Evolutionary conservation across 2,113 vertebrate species (phyloP), one percentile per base, ranked within the genome.

Genomic region (Herpailurus yagouaroundi): DNA sequence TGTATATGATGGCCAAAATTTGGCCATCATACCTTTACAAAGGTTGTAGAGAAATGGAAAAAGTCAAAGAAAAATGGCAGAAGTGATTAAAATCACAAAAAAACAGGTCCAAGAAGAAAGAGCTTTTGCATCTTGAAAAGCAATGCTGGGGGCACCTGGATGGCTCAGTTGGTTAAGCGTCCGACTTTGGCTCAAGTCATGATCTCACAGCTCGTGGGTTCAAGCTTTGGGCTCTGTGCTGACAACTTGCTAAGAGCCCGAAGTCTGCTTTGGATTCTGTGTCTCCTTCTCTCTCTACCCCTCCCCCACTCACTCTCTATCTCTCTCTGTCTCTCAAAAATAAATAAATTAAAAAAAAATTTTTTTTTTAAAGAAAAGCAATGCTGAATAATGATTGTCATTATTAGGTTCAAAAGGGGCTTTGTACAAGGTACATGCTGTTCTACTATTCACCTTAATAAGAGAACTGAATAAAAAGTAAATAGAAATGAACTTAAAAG

Each of bases 401-500:
- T 52, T 74, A 29, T 48, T 66, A 64, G 38, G 23, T 52, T 92
- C 29, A n/a, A 76, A 63, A 29, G 68, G 66, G 63, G 48, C 68
- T 96, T 82, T 63, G 52, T 64, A 89, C 31, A 82, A 64, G 57
- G n/a, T 19, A 89, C 38, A 31, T 33, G 27, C 86, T 80, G n/a
- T 82, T 41, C 48, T 36, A 23, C 71, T 41, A 27, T 5, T 92
- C 74, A 45, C 52, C 52, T 50, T 87, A 89, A 41, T 86, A 45
- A 87, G 23, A 76, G 83, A 97, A 41, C 82, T 45, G 38, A 73
- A 89, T 79, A 87, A 80, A 77, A 86, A 91, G 38, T 36, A 84
- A 94, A 93, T 5, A 86, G n/a, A 81, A 90, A 77, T 23, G 29
- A 79, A 87, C 63, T n/a, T 55, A 50, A 74, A 52, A 92, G 55